These are phyloP conservation scores for Gnathonemus longibarbis DNA, from an alignment of 2,113 vertebrate genomes.

Conservation along the genomic window DNA sequence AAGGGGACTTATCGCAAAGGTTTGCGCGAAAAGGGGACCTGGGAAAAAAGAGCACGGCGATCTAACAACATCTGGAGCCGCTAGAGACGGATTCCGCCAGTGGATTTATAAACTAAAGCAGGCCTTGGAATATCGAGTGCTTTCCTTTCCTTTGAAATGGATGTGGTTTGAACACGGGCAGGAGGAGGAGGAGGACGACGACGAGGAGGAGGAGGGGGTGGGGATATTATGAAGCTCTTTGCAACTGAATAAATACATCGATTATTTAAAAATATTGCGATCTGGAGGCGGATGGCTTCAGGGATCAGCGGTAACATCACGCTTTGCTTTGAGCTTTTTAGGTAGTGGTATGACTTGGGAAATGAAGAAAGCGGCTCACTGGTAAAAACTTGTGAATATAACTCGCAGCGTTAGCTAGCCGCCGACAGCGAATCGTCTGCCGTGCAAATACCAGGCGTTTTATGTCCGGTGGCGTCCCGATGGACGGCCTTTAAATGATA, in stretches of 20 bases:
- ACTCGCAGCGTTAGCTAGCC: conserved; percentile 4
- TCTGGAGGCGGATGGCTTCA: conserved; percentile 1
- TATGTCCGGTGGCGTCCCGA: not conserved
- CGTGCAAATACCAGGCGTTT: not conserved
- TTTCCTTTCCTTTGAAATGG: conserved; percentile 18
- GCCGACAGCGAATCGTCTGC: not conserved
- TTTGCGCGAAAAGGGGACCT: not conserved
- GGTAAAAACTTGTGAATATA: conserved; percentile 13
- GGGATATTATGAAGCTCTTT: conserved; percentile 16
- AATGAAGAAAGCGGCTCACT: not conserved
- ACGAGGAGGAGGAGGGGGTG: conserved; percentile 7
- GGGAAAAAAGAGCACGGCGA: not conserved
- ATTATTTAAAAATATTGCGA: conserved; percentile 12
- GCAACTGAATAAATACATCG: conserved; percentile 9
- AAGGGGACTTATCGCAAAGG: conserved; percentile 27
- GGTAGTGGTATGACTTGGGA: not conserved
- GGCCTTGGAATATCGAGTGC: conserved; percentile 19
- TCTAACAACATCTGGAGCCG: not conserved
- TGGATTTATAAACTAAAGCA: conserved; percentile 18
- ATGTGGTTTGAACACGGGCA: conserved; percentile 11
- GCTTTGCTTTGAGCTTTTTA: not conserved
- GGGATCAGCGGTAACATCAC: not conserved
- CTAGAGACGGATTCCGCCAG: not conserved
- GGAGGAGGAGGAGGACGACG: not conserved
- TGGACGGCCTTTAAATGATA: not conserved